These are phyloP conservation scores for Augiades crinisus DNA, from an alignment of 2,888 invertebrate species.

Conservation along the genomic window DNA sequence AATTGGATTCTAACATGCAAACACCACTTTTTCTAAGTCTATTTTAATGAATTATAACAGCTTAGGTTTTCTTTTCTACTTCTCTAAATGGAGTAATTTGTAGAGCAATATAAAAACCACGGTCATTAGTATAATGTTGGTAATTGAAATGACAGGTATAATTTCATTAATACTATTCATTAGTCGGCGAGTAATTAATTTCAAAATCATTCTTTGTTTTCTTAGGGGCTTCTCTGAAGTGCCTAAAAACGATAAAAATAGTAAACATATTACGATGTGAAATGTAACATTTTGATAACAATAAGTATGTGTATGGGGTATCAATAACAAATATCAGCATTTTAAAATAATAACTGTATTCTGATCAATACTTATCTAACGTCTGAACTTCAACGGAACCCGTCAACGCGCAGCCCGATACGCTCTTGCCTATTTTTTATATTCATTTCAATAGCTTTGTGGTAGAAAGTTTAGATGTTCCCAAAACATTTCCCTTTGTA, in stretches of 20 bases:
- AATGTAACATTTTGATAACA: no score
- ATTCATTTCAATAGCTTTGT: conserved; percentile 1
- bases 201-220: no score
- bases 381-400: no score
- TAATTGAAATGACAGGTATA: not conserved
- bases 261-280: no score
- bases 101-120: not conserved
- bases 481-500: conserved; percentile 20
- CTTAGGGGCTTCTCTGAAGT: no score
- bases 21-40: conserved; percentile 20
- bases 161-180: conserved; percentile 4
- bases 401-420: no score
- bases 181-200: not conserved
- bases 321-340: no score
- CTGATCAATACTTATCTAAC: no score
- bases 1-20: conserved; percentile 19
- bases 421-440: not conserved
- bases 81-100: conserved; percentile 22
- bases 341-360: no score
- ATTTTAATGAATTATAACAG: conserved; percentile 20
- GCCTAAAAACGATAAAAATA: no score
- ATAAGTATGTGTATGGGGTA: no score
- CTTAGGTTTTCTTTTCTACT: conserved; percentile 13
- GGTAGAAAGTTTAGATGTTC: conserved; percentile 23
- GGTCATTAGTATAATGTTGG: not conserved